These are phyloP conservation scores for Calephelis virginiensis DNA, from an alignment of 1,140 invertebrate species.

Conservation along the genomic window DNA sequence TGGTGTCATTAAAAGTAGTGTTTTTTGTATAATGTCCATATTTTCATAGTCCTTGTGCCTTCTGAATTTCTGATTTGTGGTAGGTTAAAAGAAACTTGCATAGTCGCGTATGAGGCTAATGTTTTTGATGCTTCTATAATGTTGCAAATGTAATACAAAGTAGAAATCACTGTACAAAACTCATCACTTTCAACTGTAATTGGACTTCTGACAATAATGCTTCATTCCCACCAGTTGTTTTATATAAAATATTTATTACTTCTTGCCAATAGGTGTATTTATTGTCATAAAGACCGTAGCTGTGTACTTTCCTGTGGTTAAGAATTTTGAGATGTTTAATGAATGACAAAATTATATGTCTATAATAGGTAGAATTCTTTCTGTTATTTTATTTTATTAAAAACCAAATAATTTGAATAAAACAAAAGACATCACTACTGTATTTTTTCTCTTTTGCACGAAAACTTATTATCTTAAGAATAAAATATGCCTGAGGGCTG, in stretches of 20 bases:
- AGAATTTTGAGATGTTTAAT: slow-evolving; percentile 59
- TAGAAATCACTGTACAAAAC: slow-evolving; percentile 17
- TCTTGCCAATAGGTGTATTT: slow-evolving; percentile 36
- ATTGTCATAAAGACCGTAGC: slow-evolving; percentile 9
- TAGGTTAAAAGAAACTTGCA: slow-evolving; percentile 17
- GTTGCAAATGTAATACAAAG: slow-evolving; percentile 16
- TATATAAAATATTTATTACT: slow-evolving; percentile 31
- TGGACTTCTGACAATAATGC: slow-evolving; percentile 43
- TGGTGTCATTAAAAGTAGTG: slow-evolving; percentile 1
- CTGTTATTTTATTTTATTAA: slow-evolving; percentile 15
- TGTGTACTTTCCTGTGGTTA: slow-evolving; percentile 22
- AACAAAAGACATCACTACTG: neutral
- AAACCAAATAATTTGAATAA: slow-evolving; percentile 8
- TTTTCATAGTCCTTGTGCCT: slow-evolving; percentile 45
- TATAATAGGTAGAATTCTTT: slow-evolving; percentile 18
- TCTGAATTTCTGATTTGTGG: slow-evolving; percentile 37
- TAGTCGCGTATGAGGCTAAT: neutral
- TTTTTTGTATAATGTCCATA: slow-evolving; percentile 26
- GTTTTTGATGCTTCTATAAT: slow-evolving; percentile 8
- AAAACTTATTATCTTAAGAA: no score
- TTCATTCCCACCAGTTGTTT: slow-evolving; percentile 38
- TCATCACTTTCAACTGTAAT: slow-evolving; percentile 8
- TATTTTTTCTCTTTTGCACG: neutral
- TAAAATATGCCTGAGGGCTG: no score
- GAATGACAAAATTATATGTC: slow-evolving; percentile 35